Conservation (phyloP, 2,113 vertebrate genomes). For the Tyto alba region DNA sequence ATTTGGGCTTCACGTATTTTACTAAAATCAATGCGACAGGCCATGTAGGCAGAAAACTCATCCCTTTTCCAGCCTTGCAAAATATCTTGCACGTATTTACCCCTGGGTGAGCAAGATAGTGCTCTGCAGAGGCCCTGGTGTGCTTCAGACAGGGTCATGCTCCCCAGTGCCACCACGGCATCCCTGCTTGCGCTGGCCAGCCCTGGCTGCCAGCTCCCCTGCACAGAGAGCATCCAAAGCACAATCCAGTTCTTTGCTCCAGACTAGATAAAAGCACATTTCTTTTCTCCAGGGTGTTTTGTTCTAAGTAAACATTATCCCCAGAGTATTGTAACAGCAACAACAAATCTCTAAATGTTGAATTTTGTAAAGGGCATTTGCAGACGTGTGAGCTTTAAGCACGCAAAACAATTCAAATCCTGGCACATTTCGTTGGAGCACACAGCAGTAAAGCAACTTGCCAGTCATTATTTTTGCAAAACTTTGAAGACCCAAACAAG, state of each 20-base stretch:
- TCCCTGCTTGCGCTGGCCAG: background rate
- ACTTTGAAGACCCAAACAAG: background rate
- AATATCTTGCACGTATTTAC: background rate
- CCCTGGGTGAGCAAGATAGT: background rate
- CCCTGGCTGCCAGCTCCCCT: background rate
- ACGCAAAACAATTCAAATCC: background rate
- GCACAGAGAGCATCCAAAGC: background rate
- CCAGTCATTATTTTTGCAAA: background rate
- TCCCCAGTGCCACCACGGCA: accelerated
- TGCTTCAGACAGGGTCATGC: background rate
- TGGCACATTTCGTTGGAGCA: background rate
- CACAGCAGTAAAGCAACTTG: background rate
- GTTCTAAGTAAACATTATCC: background rate
- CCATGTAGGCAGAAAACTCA: background rate
- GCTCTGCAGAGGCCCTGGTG: background rate
- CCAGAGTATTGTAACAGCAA: background rate
- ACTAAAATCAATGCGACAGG: background rate
- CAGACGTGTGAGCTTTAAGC: background rate
- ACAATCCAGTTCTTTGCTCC: background rate
- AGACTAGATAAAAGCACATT: background rate
- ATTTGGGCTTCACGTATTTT: background rate
- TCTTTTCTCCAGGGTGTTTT: constrained; percentile 11
- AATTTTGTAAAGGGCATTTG: background rate
- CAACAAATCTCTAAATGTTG: background rate
- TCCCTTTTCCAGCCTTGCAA: background rate